Conservation (phyloP, 2,113 vertebrate genomes). For the Ancistrus triradiatus region DNA sequence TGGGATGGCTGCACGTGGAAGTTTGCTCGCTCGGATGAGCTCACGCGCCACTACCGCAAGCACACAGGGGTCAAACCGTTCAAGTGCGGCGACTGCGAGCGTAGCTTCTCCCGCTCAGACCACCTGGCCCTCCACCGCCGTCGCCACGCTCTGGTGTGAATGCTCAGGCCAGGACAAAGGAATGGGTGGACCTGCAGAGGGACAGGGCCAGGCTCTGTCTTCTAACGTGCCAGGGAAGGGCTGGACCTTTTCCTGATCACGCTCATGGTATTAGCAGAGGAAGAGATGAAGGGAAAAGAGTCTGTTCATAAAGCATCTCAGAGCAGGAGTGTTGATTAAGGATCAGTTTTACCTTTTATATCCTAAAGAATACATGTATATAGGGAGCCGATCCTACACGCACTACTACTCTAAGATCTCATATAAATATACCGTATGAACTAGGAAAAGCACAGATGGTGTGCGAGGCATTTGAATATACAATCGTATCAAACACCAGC, state of each 20-base stretch:
- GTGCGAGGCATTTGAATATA: neutral
- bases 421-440: neutral
- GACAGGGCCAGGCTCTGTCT: slow-evolving; percentile 27
- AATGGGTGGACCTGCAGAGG: neutral
- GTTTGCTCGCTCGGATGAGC: slow-evolving; percentile 79
- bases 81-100: slow-evolving; percentile 86
- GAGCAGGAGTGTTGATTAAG: slow-evolving; percentile 1
- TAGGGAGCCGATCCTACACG: neutral
- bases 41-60: slow-evolving; percentile 53
- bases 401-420: neutral
- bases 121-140: slow-evolving; percentile 84
- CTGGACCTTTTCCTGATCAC: slow-evolving; percentile 14
- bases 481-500: slow-evolving; percentile 2
- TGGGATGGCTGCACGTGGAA: slow-evolving; percentile 90
- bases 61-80: slow-evolving; percentile 81
- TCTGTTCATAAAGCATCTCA: slow-evolving; percentile 1
- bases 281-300: neutral
- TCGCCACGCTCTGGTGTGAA: slow-evolving; percentile 70
- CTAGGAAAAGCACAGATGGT: neutral
- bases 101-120: slow-evolving; percentile 84
- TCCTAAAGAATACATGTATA: slow-evolving; percentile 26
- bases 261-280: neutral
- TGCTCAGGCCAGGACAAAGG: neutral
- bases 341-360: slow-evolving; percentile 15
- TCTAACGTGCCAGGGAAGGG: slow-evolving; percentile 4